Conservation (phyloP, 2,113 vertebrate genomes). For the Lota lota region DNA sequence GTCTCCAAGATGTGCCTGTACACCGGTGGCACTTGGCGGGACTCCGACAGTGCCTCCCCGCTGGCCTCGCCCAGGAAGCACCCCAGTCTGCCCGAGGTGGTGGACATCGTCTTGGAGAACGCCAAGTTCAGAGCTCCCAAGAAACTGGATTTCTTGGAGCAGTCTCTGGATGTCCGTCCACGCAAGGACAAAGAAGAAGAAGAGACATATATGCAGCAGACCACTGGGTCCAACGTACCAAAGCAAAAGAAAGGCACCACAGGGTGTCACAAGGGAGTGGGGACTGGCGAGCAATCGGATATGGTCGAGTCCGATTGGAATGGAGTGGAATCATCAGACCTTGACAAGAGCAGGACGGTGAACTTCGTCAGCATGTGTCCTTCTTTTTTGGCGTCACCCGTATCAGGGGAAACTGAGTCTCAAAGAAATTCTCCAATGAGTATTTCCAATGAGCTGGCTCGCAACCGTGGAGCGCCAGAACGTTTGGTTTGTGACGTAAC, state of each 20-base stretch:
- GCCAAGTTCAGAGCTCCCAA: slow-evolving; percentile 19
- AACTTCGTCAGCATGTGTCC: slow-evolving; percentile 7
- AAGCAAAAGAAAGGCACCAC: slow-evolving; percentile 5
- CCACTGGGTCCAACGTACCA: background rate
- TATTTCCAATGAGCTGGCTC: background rate
- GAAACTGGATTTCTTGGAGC: slow-evolving; percentile 37
- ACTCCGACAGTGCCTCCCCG: slow-evolving; percentile 54
- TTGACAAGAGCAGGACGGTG: slow-evolving; percentile 4
- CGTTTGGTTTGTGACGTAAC: background rate
- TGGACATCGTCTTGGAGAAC: slow-evolving; percentile 62
- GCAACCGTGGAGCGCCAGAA: slow-evolving; percentile 5
- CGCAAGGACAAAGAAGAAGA: background rate
- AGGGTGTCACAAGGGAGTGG: background rate
- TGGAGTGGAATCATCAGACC: background rate
- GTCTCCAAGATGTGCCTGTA: slow-evolving; percentile 88
- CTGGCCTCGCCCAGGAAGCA: slow-evolving; percentile 52
- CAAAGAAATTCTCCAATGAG: slow-evolving; percentile 6
- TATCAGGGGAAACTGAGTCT: slow-evolving; percentile 43
- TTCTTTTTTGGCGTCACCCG: slow-evolving; percentile 18
- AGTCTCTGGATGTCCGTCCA: slow-evolving; percentile 4
- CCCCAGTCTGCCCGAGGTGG: slow-evolving; percentile 69
- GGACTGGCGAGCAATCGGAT: slow-evolving; percentile 16
- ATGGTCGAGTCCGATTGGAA: slow-evolving; percentile 1
- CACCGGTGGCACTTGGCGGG: slow-evolving; percentile 51
- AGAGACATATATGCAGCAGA: slow-evolving; percentile 6